These are phyloP conservation scores for Thecocarcelia acutangulata DNA, from an alignment of 2,888 invertebrate genomes.

Conservation along the genomic window DNA sequence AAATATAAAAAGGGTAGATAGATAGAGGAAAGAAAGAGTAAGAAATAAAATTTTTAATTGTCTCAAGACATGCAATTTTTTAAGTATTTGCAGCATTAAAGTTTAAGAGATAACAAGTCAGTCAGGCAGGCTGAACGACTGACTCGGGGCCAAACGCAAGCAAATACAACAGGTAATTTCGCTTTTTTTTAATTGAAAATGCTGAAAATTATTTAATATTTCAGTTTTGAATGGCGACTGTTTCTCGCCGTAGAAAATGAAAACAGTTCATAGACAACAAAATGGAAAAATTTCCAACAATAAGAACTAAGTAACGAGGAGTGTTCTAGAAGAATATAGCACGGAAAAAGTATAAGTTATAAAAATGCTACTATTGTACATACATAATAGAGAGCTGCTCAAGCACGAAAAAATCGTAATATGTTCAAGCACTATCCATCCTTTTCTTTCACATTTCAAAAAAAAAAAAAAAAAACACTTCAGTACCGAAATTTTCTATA, in stretches of 20 bases:
- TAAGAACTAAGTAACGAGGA: neutral
- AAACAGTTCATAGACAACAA: constrained; percentile 36
- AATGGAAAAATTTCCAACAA: constrained; percentile 10
- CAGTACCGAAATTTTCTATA: no score
- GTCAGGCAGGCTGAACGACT: neutral
- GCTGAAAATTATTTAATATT: constrained; percentile 27
- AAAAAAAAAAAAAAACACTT: no score
- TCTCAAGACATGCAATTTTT: constrained; percentile 67
- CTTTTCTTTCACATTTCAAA: no score
- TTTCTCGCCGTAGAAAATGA: constrained; percentile 41
- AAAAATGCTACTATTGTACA: no score
- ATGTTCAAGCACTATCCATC: no score
- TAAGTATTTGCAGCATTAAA: constrained; percentile 38
- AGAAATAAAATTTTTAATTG: constrained; percentile 49
- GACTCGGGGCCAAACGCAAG: neutral
- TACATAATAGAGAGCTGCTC: no score
- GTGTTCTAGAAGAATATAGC: no score
- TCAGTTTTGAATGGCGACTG: neutral
- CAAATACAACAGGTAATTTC: constrained; percentile 13
- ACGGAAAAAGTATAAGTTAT: no score
- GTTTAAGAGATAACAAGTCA: neutral
- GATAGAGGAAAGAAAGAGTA: neutral
- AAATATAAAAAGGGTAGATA: constrained; percentile 6
- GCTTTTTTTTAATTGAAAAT: constrained; percentile 9
- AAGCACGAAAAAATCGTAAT: no score